phyloP scores from a whole-genome alignment of 2,888 invertebrate genomes.

The Camptogramma bilineatum region DNA sequence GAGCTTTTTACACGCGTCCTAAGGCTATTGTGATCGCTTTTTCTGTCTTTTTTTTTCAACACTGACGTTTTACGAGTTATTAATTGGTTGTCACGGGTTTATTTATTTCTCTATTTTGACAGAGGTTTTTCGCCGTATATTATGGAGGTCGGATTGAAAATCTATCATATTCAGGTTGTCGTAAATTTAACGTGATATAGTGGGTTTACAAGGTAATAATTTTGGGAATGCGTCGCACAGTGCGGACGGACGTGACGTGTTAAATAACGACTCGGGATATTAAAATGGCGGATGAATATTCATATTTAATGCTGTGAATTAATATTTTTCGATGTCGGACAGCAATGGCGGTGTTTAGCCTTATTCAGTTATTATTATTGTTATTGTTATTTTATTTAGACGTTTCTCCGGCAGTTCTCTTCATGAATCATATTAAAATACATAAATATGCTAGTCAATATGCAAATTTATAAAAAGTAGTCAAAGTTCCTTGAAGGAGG shows the following conservation, averaged over 20 bases:
- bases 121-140: slow-evolving; percentile 81
- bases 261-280: slow-evolving; percentile 81
- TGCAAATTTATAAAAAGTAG: neutral
- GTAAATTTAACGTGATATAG: slow-evolving; percentile 84
- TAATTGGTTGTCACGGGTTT: slow-evolving; percentile 84
- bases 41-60: slow-evolving; percentile 81
- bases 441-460: neutral
- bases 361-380: slow-evolving; percentile 4
- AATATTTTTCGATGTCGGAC: slow-evolving; percentile 25
- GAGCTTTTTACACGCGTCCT: slow-evolving; percentile 80
- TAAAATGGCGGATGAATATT: slow-evolving; percentile 75
- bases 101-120: slow-evolving; percentile 86
- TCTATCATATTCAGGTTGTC: slow-evolving; percentile 85
- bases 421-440: neutral
- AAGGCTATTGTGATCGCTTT: slow-evolving; percentile 80
- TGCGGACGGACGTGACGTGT: slow-evolving; percentile 82
- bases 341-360: slow-evolving; percentile 11
- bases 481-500: neutral
- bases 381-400: neutral
- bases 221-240: slow-evolving; percentile 79
- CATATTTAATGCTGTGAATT: slow-evolving; percentile 47
- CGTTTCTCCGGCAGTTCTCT: neutral
- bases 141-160: slow-evolving; percentile 82
- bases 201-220: slow-evolving; percentile 82
- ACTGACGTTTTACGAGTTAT: slow-evolving; percentile 85